These are phyloP conservation scores for Phaonia tiefii DNA, from an alignment of 2,888 invertebrate species.

Conservation along the genomic window DNA sequence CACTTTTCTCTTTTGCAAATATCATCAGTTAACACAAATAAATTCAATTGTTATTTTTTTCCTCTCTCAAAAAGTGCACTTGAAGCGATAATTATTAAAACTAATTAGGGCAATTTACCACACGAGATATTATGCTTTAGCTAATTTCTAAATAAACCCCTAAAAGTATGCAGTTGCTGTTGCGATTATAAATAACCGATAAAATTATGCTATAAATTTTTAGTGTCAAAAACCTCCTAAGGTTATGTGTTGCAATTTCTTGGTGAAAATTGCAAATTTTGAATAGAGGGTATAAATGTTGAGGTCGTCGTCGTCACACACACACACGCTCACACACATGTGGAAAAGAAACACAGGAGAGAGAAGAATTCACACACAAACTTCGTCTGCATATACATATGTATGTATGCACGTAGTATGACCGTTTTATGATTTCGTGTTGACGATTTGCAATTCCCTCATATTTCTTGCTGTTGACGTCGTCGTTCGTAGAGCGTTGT, in stretches of 20 bases:
- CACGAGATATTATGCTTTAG: constrained; percentile 3
- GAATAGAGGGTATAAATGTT: not conserved
- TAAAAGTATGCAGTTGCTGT: constrained; percentile 18
- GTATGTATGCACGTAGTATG: constrained; percentile 1
- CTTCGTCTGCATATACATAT: not conserved
- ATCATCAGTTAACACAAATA: no score
- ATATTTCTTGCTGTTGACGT: not conserved
- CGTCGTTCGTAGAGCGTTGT: not conserved
- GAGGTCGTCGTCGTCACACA: constrained; percentile 22
- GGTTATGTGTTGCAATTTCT: not conserved
- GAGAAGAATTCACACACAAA: constrained; percentile 17
- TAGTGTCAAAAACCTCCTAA: no score
- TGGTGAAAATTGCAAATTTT: constrained; percentile 29
- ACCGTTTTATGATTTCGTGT: constrained; percentile 22
- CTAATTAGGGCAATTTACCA: not conserved
- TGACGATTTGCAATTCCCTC: constrained; percentile 18
- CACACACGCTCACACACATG: no score
- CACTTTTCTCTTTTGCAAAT: not conserved
- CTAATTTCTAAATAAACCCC: not conserved
- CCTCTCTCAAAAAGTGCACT: no score
- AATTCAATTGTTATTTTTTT: no score
- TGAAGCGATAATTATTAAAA: not conserved
- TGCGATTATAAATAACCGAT: not conserved
- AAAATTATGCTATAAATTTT: no score
- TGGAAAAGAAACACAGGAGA: no score